phyloP scores from a whole-genome alignment of 2,113 vertebrate genomes.

The Gambusia holbrooki region DNA sequence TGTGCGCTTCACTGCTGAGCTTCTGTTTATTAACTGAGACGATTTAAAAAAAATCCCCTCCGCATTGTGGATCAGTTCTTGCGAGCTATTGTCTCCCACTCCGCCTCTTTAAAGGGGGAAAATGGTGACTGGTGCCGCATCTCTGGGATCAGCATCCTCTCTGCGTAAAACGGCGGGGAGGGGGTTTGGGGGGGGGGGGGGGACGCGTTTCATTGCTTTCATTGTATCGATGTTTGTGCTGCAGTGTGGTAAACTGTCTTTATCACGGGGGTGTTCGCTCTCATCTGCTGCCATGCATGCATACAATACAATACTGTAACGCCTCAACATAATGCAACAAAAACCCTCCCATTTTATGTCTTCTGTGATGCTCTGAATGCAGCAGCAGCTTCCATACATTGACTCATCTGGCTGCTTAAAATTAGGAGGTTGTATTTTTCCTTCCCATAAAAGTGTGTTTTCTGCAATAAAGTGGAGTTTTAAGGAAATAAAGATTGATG shows the following conservation, averaged over 20 bases:
- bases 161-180: conserved; percentile 22
- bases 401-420: conserved; percentile 35
- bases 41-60: background rate
- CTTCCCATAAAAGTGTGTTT: conserved; percentile 7
- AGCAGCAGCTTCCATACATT: conserved; percentile 37
- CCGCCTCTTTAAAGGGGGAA: conserved; percentile 16
- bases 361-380: conserved; percentile 52
- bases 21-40: conserved; percentile 31
- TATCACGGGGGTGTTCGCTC: conserved; percentile 14
- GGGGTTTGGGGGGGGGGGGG: too few relatives aligned
- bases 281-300: conserved; percentile 24
- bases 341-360: conserved; percentile 59
- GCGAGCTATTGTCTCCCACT: conserved; percentile 25
- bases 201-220: conserved; percentile 43
- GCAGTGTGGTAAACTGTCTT: conserved; percentile 50
- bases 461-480: background rate
- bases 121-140: conserved; percentile 62
- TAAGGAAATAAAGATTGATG: background rate
- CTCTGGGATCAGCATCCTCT: conserved; percentile 55
- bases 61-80: conserved; percentile 13
- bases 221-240: conserved; percentile 33
- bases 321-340: conserved; percentile 56
- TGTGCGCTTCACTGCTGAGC: conserved; percentile 34
- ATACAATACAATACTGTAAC: conserved; percentile 34
- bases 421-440: background rate